Conservation (phyloP, 2,888 invertebrate genomes). For the Caenorhabditis drosophilae region DNA sequence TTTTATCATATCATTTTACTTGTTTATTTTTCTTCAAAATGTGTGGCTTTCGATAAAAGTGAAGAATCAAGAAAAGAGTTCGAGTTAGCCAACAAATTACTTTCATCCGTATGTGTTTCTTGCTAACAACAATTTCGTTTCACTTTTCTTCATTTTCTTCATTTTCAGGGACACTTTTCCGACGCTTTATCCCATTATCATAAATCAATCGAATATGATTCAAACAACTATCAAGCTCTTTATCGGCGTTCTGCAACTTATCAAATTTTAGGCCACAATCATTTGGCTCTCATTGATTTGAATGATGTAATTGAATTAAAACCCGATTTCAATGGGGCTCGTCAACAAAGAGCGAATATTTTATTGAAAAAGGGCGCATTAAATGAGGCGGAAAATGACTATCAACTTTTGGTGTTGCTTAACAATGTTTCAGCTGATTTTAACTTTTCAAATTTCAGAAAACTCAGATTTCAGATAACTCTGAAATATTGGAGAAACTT, state of each 20-base stretch:
- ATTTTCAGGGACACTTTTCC: constrained; percentile 14
- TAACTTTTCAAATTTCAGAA: not conserved
- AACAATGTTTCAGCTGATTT: not conserved
- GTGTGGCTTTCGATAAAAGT: too few species aligned
- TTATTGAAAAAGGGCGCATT: constrained; percentile 18
- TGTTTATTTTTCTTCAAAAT: too few species aligned
- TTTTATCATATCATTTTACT: too few species aligned
- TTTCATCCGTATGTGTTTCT: too few species aligned
- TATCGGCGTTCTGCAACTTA: constrained; percentile 30
- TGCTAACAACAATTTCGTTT: too few species aligned
- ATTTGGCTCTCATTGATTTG: constrained; percentile 16
- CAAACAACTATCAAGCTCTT: constrained; percentile 27
- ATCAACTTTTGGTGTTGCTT: constrained; percentile 3
- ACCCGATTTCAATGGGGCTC: constrained; percentile 28
- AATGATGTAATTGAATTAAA: constrained; percentile 16
- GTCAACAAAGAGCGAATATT: constrained; percentile 19
- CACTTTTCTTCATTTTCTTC: too few species aligned
- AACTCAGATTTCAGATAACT: not conserved
- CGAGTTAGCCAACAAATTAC: not conserved
- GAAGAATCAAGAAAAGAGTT: not conserved
- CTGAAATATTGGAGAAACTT: constrained; percentile 3
- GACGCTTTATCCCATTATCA: constrained; percentile 32
- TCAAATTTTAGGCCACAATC: constrained; percentile 11
- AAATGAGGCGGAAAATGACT: constrained; percentile 6
- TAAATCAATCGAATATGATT: constrained; percentile 23